Base-by-base conservation (phyloP, 2,888 invertebrate genomes). In the Hypolimnas misippus region DNA sequence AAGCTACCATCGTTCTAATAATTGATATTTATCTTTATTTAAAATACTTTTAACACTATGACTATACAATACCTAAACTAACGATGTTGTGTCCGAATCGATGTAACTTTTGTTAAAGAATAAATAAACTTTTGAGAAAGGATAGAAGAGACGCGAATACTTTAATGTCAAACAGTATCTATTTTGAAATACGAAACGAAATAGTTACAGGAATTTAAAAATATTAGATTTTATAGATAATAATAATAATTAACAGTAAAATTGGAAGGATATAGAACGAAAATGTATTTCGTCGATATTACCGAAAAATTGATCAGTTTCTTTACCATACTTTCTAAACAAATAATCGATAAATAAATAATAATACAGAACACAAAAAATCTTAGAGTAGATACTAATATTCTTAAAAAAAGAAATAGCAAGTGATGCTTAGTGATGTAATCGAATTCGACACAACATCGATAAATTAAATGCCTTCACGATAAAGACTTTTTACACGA, bases 401-500 rank as follows among this genome's bases (percentile, higher is more conserved):
- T 4, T n/a, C 4, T 1, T n/a, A n/a, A n/a, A 38, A 38, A n/a
- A 38, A 1, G 1, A 38, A n/a, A 38, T 3, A 38, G 4, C 10
- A 38, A 19, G 8, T 0, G 3, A 0, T 21, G n/a, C n/a, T n/a
- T n/a, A 17, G 19, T 38, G 38, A 49, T 49, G n/a, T 46, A 53
- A 49, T 21, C 31, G 14, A 63, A 68, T 68, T 66, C 65, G 70
- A 76, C 81, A 79, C 82, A 81, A 80, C 80, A 81, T 70, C 77
- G 71, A 73, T 70, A 64, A 75, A 75, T 69, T 79, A 83, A 83
- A 84, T 82, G 83, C 83, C 68, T 72, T 77, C 76, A 77, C 76
- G 77, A 74, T 72, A 74, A 75, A 64, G 61, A 66, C 70, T 78
- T 81, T 82, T 77, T 86, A 87, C 84, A 87, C 76, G 78, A 87